Evolutionary conservation across 1,140 invertebrate genomes (phyloP).

Genomic region (Zophobas morio): DNA sequence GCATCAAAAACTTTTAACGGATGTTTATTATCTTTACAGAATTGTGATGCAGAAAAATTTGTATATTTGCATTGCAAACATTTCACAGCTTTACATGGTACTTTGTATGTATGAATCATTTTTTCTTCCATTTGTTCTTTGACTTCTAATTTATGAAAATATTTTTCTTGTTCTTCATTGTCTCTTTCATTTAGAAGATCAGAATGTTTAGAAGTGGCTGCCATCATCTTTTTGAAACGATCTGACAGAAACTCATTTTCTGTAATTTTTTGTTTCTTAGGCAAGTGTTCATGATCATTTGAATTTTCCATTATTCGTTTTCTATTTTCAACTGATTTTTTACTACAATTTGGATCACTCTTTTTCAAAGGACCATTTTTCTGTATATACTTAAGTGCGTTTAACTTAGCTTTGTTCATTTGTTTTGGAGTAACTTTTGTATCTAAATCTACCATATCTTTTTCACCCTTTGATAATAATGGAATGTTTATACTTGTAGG

Average conservation of each 20-base stretch:
- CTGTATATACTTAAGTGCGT: conserved; percentile 78
- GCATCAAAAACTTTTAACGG: conserved; percentile 83
- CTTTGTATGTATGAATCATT: conserved; percentile 88
- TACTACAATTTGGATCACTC: conserved; percentile 78
- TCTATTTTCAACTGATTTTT: conserved; percentile 69
- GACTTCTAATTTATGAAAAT: conserved; percentile 89
- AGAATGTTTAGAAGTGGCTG: conserved; percentile 82
- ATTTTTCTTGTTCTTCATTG: conserved; percentile 84
- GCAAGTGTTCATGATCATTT: conserved; percentile 63
- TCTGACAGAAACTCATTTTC: conserved; percentile 72
- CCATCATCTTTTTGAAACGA: conserved; percentile 85
- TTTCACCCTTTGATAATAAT: conserved; percentile 53
- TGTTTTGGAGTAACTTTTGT: conserved; percentile 72
- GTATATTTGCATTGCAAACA: conserved; percentile 94
- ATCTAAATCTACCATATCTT: conserved; percentile 73
- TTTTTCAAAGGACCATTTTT: conserved; percentile 78
- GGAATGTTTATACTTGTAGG: conserved; percentile 47
- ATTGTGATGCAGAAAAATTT: conserved; percentile 85
- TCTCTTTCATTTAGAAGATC: conserved; percentile 83
- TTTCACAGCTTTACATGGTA: conserved; percentile 88
- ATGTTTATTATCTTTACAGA: conserved; percentile 88
- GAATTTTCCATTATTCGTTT: conserved; percentile 62
- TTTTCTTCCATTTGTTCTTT: conserved; percentile 95
- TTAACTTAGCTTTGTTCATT: conserved; percentile 75
- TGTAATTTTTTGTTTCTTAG: conserved; percentile 69